Conservation (phyloP, 1,140 invertebrate species). For the Drusus annulatus region DNA sequence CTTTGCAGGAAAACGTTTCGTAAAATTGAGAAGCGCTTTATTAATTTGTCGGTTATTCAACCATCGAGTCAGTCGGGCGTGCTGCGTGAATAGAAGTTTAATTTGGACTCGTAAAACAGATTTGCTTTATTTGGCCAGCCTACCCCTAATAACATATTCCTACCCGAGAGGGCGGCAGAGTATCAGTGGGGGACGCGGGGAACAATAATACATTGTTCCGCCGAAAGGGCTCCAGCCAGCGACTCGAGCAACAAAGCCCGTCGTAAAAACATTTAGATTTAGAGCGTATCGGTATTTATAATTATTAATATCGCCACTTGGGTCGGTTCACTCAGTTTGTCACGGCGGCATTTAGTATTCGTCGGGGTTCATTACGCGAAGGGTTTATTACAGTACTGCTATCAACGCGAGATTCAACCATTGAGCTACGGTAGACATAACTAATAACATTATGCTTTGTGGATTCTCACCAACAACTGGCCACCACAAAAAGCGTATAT, state of each 20-base stretch:
- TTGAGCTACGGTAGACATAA: too few species aligned
- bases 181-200: not conserved
- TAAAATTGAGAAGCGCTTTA: constrained; percentile 25
- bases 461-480: too few species aligned
- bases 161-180: not conserved
- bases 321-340: not conserved
- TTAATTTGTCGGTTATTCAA: constrained; percentile 25
- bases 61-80: not conserved
- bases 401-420: too few species aligned
- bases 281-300: not conserved
- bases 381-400: not conserved
- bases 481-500: too few species aligned
- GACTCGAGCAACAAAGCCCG: not conserved
- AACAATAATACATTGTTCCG: not conserved
- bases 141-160: constrained; percentile 13
- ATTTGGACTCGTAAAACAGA: constrained; percentile 30
- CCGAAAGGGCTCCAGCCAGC: not conserved
- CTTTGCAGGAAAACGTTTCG: not conserved
- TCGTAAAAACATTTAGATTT: constrained; percentile 15
- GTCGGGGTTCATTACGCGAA: too few species aligned
- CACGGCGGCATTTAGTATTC: not conserved
- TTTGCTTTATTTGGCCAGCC: constrained; percentile 10
- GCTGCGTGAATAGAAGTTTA: constrained; percentile 6
- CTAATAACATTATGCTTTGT: too few species aligned
- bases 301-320: not conserved